Conservation (phyloP, 2,888 invertebrate species). For the Itoplectis maculator region DNA sequence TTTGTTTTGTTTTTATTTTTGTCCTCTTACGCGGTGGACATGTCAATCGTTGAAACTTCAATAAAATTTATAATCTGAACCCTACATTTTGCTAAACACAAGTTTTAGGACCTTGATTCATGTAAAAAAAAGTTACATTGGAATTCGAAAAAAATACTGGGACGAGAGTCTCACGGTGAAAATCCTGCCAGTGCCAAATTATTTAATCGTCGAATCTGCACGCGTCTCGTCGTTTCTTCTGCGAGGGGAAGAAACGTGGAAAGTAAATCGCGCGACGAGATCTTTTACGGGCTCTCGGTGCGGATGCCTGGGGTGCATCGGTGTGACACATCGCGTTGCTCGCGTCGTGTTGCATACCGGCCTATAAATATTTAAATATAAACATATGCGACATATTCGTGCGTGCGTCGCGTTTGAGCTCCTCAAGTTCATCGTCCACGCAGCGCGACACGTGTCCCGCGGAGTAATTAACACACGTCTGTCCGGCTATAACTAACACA, state of each 20-base stretch:
- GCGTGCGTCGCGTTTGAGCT: constrained; percentile 25
- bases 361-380: constrained; percentile 25
- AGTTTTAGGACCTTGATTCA: too few species aligned
- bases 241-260: constrained; percentile 40
- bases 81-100: too few species aligned
- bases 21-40: constrained; percentile 57
- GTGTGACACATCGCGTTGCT: constrained; percentile 69
- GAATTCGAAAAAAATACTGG: too few species aligned
- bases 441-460: constrained; percentile 3
- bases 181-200: constrained; percentile 63
- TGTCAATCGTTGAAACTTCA: constrained; percentile 35
- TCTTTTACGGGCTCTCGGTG: constrained; percentile 66
- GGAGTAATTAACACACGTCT: constrained; percentile 56
- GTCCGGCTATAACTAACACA: constrained; percentile 20
- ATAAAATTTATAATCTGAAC: too few species aligned
- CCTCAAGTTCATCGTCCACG: constrained; percentile 58
- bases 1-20: constrained; percentile 10
- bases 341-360: constrained; percentile 52
- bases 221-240: constrained; percentile 37
- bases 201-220: neutral
- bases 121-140: too few species aligned
- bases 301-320: constrained; percentile 67
- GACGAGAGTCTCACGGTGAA: constrained; percentile 32
- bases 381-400: neutral
- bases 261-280: constrained; percentile 51